Evolutionary conservation across 2,888 invertebrate genomes (phyloP).

Genomic region (Omphaloscelis lunosa): DNA sequence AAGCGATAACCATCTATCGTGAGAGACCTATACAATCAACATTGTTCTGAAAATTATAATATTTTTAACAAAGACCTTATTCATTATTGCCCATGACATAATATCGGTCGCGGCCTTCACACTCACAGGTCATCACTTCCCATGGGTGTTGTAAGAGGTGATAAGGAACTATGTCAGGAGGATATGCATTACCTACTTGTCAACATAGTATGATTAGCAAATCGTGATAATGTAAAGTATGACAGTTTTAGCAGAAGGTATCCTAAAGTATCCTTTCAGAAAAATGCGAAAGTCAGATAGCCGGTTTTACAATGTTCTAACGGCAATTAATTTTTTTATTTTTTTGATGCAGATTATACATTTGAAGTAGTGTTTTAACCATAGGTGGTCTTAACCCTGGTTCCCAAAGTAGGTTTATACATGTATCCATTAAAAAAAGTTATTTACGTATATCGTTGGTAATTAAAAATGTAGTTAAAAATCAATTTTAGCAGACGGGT

Average conservation of each 20-base stretch:
- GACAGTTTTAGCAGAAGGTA: background rate
- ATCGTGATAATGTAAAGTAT: background rate
- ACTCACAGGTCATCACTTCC: constrained; percentile 54
- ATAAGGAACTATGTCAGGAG: constrained; percentile 52
- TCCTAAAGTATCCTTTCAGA: background rate
- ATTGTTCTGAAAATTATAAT: constrained; percentile 7
- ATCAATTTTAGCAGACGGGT: background rate
- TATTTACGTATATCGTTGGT: background rate
- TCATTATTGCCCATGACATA: constrained; percentile 43
- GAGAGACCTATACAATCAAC: constrained; percentile 5
- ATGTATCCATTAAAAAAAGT: background rate
- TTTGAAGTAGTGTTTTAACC: no score
- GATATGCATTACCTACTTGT: constrained; percentile 21
- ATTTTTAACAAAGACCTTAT: constrained; percentile 25
- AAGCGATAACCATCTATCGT: constrained; percentile 41
- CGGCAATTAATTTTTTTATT: no score
- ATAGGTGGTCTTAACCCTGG: no score
- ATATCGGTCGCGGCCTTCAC: constrained; percentile 41
- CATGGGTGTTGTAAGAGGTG: constrained; percentile 44
- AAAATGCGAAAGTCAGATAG: background rate
- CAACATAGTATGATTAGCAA: background rate
- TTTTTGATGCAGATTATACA: no score
- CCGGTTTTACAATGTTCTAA: no score
- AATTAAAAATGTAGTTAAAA: background rate
- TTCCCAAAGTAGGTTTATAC: no score